Evolutionary conservation across 2,797 vertebrate species (phyloP).

Genomic region (Sebastes taczanowskii): DNA sequence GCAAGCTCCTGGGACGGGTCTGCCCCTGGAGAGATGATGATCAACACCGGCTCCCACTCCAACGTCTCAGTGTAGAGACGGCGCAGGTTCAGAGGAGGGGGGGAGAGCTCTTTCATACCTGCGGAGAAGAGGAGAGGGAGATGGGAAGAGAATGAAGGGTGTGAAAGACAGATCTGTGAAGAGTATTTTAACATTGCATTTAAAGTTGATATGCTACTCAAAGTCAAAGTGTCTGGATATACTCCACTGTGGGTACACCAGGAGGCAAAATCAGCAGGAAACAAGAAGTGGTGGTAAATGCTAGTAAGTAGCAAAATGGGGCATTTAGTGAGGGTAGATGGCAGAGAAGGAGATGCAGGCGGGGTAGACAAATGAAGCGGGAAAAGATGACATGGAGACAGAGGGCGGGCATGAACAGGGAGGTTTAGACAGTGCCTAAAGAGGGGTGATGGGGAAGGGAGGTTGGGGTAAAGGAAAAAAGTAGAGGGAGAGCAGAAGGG

Average conservation of each 20-base stretch:
- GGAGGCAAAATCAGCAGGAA: background rate
- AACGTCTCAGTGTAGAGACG: slow-evolving; percentile 91
- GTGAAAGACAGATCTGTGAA: slow-evolving; percentile 6
- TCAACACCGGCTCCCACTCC: slow-evolving; percentile 92
- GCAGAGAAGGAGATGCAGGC: background rate
- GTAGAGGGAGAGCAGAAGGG: slow-evolving; percentile 3
- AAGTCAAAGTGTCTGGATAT: slow-evolving; percentile 21
- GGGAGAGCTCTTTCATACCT: slow-evolving; percentile 95
- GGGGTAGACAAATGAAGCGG: background rate
- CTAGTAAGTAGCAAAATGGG: background rate
- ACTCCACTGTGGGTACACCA: background rate
- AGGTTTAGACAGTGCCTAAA: background rate
- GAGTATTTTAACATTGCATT: slow-evolving; percentile 4
- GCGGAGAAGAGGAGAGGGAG: slow-evolving; percentile 18
- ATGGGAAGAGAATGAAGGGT: background rate
- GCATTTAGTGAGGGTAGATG: slow-evolving; percentile 1
- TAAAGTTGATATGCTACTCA: slow-evolving; percentile 6
- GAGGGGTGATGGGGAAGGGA: background rate
- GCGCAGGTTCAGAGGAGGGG: slow-evolving; percentile 90
- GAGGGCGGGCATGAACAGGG: background rate
- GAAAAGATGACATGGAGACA: slow-evolving; percentile 1
- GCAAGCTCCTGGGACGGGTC: slow-evolving; percentile 97
- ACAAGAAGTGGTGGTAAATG: background rate
- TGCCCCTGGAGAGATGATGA: slow-evolving; percentile 96
- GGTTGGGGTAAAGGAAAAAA: background rate